Percentiles rank a stretch among this genome's conserved stretches.
phyloP scores from a whole-genome alignment of 2,113 vertebrate species.

The Leiothrix lutea region DNA sequence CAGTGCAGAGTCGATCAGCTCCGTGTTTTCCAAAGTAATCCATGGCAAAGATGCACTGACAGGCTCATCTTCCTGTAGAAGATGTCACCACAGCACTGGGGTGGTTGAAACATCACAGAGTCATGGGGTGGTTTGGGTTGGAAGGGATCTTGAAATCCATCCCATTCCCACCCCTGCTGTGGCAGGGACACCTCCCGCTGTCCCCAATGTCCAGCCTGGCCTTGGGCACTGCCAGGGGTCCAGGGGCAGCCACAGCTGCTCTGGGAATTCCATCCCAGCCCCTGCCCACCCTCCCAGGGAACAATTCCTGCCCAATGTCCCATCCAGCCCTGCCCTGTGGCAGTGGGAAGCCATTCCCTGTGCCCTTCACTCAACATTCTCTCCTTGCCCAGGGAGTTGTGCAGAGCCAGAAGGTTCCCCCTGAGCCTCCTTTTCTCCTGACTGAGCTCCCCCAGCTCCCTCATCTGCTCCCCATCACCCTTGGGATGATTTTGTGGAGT shows the following conservation, averaged over 20 bases:
- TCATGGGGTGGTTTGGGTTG: neutral
- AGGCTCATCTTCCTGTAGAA: rapidly evolving
- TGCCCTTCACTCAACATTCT: rapidly evolving
- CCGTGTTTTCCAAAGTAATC: neutral
- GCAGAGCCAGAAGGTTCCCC: neutral
- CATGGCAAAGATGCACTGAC: neutral
- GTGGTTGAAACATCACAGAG: neutral
- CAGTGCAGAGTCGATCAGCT: neutral
- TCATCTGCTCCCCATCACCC: neutral
- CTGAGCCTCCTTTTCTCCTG: neutral
- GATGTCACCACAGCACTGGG: rapidly evolving
- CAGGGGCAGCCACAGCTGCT: neutral
- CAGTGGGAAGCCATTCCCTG: neutral
- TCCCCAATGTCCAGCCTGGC: neutral
- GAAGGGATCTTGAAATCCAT: rapidly evolving
- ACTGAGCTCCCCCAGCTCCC: neutral
- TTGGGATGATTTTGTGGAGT: neutral
- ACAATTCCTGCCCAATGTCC: rapidly evolving
- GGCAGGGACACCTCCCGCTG: neutral
- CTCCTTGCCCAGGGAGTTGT: neutral
- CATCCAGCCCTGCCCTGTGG: rapidly evolving
- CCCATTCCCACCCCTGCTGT: rapidly evolving
- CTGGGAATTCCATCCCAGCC: rapidly evolving
- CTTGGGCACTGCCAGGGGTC: neutral
- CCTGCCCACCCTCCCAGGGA: neutral